phyloP scores from a whole-genome alignment of 2,797 vertebrate species.

The Enteromius paludinosus region DNA sequence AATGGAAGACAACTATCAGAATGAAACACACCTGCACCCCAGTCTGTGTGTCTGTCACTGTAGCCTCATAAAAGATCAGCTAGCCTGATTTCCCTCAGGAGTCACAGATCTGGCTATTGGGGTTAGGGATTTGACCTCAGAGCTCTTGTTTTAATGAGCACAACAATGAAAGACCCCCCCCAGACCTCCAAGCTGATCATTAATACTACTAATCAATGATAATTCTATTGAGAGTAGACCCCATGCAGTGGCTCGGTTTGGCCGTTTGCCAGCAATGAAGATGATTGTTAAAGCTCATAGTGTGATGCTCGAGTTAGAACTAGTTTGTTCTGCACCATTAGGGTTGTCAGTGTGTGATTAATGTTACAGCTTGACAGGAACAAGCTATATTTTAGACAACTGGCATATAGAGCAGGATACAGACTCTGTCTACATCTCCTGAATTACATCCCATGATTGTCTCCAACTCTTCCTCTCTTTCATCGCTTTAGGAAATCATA shows the following conservation, averaged over 20 bases:
- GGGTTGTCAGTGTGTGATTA: background rate
- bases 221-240: background rate
- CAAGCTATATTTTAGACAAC: constrained; percentile 6
- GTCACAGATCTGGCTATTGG: constrained; percentile 18
- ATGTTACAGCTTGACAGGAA: background rate
- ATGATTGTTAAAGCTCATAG: background rate
- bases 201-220: constrained; percentile 31
- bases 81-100: constrained; percentile 43
- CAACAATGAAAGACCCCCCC: constrained; percentile 6
- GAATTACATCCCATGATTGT: constrained; percentile 4
- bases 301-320: background rate
- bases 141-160: constrained; percentile 35
- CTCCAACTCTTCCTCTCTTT: constrained; percentile 19
- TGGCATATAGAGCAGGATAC: background rate
- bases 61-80: constrained; percentile 28
- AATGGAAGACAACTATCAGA: constrained; percentile 8
- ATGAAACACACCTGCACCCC: constrained; percentile 21
- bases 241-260: constrained; percentile 2
- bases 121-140: constrained; percentile 20
- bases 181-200: too few relatives aligned
- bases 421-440: background rate
- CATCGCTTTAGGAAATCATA: background rate
- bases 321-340: background rate
- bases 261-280: constrained; percentile 8
- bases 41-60: background rate